Evolutionary conservation across 2,797 vertebrate genomes (phyloP).

Genomic region (Anguilla obscura): DNA sequence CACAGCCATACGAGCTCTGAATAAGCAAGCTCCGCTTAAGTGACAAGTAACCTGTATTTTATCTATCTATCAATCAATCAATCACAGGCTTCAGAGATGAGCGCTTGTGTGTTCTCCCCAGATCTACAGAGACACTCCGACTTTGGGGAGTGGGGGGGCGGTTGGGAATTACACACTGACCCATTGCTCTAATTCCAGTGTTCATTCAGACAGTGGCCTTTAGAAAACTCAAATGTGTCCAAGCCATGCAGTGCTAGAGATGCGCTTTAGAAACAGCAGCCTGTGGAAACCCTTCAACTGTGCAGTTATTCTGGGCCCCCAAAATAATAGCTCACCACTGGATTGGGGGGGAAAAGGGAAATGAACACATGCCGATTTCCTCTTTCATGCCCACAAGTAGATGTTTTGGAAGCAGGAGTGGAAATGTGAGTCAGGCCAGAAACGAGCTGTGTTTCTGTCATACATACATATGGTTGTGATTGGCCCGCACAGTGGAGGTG

Average conservation of each 20-base stretch:
- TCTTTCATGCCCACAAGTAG: slow-evolving; percentile 51
- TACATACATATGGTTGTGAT: slow-evolving; percentile 65
- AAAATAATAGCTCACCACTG: slow-evolving; percentile 48
- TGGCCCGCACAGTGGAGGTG: slow-evolving; percentile 48
- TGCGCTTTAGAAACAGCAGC: slow-evolving; percentile 32
- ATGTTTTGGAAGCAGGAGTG: slow-evolving; percentile 52
- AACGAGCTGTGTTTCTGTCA: slow-evolving; percentile 45
- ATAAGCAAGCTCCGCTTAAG: too few relatives aligned
- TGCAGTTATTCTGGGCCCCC: slow-evolving; percentile 34
- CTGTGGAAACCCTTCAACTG: not conserved
- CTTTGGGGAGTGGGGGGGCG: too few relatives aligned
- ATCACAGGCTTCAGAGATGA: too few relatives aligned
- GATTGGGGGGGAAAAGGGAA: slow-evolving; percentile 47
- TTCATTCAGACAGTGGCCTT: not conserved
- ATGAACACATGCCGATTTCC: slow-evolving; percentile 38
- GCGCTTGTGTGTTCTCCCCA: too few relatives aligned
- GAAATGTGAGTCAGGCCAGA: slow-evolving; percentile 52
- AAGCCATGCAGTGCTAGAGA: slow-evolving; percentile 39
- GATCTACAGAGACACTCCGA: too few relatives aligned
- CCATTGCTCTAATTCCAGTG: not conserved
- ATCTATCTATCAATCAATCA: too few relatives aligned
- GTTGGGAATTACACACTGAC: too few relatives aligned
- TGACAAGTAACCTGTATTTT: too few relatives aligned
- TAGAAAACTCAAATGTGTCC: slow-evolving; percentile 33
- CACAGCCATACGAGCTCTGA: too few relatives aligned